Base-by-base conservation (phyloP, 2,113 vertebrate species). In the Oncorhynchus clarkii region DNA sequence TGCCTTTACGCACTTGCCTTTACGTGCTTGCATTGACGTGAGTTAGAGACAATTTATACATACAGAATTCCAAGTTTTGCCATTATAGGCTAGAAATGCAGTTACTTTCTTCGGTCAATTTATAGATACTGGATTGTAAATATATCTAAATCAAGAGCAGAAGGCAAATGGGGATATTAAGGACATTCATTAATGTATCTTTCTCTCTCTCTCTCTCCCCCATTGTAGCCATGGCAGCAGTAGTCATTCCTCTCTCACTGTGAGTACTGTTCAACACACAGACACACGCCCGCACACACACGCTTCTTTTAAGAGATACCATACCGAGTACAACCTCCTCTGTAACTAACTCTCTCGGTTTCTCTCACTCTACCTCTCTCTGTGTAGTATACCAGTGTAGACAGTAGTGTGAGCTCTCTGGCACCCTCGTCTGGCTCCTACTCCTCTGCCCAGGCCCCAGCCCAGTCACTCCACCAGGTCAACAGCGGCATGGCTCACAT, bases 321-420 rank as follows among this genome's bases (percentile, higher is more conserved):
- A n/a, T 45, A 11, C 9, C 0, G 39, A 45, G 39, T 45, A 45
- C 39, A 45, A 3, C 39, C 39, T 39, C 48, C 24, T 29, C 49
- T 57, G 24, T 11, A 11, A 22, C 13, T 31, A 27, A 29, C 18
- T 51, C 8, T 67, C 3, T 78, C 16, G 45, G 0, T 67, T 34
- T 64, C 51, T 54, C 39, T 8, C 16, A 14, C 14, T 48, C 34
- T 4, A 11, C 26, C 2, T 49, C 39, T 48, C 11, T 57, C 48
- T 91, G 86, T 85, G 29, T 89, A 99, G 97, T 96, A 97, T 71
- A 89, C 94, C 69, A 93, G 81, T 82, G 92, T 94, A 82, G 97
- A 99, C 89, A 95, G 86, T 83, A 84, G 80, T 75, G 78, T 94
- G 68, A 88, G 90, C 85, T 92, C 93, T 11, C 89, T 95, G 27